Conservation (phyloP, 2,797 vertebrate species). For the Neostethus bicornis region DNA sequence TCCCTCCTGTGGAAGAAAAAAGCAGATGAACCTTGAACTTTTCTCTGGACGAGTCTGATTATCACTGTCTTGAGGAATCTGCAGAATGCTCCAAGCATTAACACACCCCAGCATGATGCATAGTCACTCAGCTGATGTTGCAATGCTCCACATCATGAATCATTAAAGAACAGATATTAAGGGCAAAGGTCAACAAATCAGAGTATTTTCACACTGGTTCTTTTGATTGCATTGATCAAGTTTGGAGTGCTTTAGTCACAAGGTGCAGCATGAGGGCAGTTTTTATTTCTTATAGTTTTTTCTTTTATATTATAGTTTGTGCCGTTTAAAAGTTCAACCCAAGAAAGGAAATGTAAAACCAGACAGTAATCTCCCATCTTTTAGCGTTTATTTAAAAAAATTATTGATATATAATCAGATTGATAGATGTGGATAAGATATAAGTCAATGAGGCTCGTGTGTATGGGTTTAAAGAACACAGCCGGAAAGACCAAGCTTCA, state of each 20-base stretch:
- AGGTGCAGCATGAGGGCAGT: conserved; percentile 3
- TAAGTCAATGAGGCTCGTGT: neutral
- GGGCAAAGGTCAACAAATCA: neutral
- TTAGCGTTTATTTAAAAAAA: neutral
- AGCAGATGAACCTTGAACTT: conserved; percentile 34
- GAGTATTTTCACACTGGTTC: neutral
- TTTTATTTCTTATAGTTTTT: conserved; percentile 39
- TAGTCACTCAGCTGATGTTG: conserved; percentile 19
- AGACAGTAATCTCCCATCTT: conserved; percentile 11
- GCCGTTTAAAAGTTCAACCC: conserved; percentile 29
- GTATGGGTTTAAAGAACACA: neutral
- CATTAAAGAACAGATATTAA: neutral
- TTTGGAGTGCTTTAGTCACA: conserved; percentile 39
- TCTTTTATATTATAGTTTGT: conserved; percentile 44
- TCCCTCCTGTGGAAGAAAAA: conserved; percentile 11
- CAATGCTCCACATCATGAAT: conserved; percentile 13
- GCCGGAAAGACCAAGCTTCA: conserved; percentile 38
- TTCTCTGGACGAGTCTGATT: conserved; percentile 39
- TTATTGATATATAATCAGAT: neutral
- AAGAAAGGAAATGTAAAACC: conserved; percentile 2
- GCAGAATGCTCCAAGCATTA: conserved; percentile 41
- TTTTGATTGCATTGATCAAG: neutral
- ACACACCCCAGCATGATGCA: conserved; percentile 40
- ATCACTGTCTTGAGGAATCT: conserved; percentile 60
- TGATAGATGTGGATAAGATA: neutral